Base-by-base conservation (phyloP, 2,888 invertebrate species). In the Pinctada fucata region DNA sequence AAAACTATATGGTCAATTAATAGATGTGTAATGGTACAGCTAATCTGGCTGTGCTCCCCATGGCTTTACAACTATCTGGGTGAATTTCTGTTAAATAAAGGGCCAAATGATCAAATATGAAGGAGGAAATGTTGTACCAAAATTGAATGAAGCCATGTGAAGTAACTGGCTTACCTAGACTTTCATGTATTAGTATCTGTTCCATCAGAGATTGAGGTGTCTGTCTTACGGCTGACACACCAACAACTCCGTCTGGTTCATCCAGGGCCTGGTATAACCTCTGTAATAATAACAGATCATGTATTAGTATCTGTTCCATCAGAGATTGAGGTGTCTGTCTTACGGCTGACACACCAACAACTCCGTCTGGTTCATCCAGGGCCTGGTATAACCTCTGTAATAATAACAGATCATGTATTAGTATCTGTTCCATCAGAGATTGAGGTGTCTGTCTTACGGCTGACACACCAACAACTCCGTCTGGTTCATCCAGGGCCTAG, bases 211-310 rank as follows among this genome's bases (percentile, higher is more conserved):
- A 95, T 1, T 97, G 96, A 86, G 96, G 95, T 0, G 94, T 94
- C 77, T 95, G 94, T 88, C 97, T 95, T 83, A 96, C 94, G 13
- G 96, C 95, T n/a, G 92, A 91, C 73, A 95, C 93, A 91, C 96
- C 98, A 83, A 96, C 95, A 0, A 98, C 96, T 8, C 97, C 96
- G 92, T 99, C 98, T 0, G 97, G 95, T 91, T 99, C 98, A 91
- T 97, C 96, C 82, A 99, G 92, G 80, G 96, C 94, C 0, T 96
- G 96, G 91, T 98, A 98, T 86, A 98, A 95, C 93, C 97, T 96
- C 94, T 95, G 88, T 10, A 73, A 81, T 68, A 79, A 63, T 70
- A 3, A 68, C n/a, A n/a, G n/a, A n/a, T 97, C 96, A 92, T 97
- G 96, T 8, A 96, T 95, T 45, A 97, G 93, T 79, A 98, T 96